Conservation (phyloP, 2,113 vertebrate genomes). For the Spea multiplicata region DNA sequence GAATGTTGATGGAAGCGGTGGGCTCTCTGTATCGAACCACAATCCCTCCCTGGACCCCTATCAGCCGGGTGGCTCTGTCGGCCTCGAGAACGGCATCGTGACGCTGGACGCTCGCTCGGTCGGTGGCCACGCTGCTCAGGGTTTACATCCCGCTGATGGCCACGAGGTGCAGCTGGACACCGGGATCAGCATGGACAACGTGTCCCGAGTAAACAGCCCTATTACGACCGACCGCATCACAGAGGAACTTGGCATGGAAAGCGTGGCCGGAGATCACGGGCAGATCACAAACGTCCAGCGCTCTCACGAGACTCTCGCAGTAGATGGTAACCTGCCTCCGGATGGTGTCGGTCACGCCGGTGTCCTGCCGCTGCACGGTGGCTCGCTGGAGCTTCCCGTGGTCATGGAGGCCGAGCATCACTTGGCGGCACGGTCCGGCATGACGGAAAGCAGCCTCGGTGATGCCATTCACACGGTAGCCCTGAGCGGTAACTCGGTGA, state of each 20-base stretch:
- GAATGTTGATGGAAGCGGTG: slow-evolving; percentile 80
- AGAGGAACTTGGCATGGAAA: slow-evolving; percentile 85
- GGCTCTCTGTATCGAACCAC: slow-evolving; percentile 80
- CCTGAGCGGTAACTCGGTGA: slow-evolving; percentile 85
- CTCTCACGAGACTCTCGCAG: slow-evolving; percentile 73
- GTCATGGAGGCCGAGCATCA: slow-evolving; percentile 92
- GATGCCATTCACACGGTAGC: slow-evolving; percentile 85
- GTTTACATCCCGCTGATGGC: slow-evolving; percentile 78
- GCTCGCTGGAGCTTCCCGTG: slow-evolving; percentile 87
- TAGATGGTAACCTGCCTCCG: slow-evolving; percentile 68
- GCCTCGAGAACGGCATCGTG: slow-evolving; percentile 86
- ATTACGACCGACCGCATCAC: slow-evolving; percentile 88
- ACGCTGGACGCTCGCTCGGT: slow-evolving; percentile 88
- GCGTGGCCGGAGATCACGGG: slow-evolving; percentile 77
- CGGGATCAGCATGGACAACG: slow-evolving; percentile 82
- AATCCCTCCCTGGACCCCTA: slow-evolving; percentile 87
- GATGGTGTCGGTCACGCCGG: slow-evolving; percentile 78
- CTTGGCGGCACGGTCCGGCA: slow-evolving; percentile 65
- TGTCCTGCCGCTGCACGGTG: slow-evolving; percentile 84
- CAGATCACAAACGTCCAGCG: slow-evolving; percentile 76
- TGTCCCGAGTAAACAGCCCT: slow-evolving; percentile 87
- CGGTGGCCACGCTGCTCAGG: slow-evolving; percentile 73
- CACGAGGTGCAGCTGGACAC: slow-evolving; percentile 86
- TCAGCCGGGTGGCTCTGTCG: slow-evolving; percentile 77
- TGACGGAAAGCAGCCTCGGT: slow-evolving; percentile 73